Percentiles rank a stretch among this genome's conserved stretches.
These are phyloP conservation scores for Ptiloglossa arizonensis DNA, from an alignment of 1,140 invertebrate species.

Conservation along the genomic window DNA sequence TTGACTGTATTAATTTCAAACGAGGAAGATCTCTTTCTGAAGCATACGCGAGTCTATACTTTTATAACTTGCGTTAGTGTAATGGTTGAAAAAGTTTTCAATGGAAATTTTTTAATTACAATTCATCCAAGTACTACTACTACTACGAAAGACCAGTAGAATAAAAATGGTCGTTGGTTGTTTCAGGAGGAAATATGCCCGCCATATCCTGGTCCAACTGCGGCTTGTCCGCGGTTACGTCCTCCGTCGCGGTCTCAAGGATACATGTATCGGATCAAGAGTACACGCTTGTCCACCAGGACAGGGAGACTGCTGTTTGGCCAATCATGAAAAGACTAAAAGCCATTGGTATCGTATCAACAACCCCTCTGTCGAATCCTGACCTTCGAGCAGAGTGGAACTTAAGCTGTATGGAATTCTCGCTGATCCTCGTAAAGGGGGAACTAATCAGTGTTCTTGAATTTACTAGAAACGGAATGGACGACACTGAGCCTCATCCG, in stretches of 20 bases:
- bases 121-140: too few relatives aligned
- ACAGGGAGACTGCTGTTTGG: conserved; percentile 68
- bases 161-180: conserved; percentile 14
- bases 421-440: conserved; percentile 48
- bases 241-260: conserved; percentile 25
- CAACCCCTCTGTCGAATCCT: conserved; percentile 54
- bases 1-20: too few relatives aligned
- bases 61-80: too few relatives aligned
- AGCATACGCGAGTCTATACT: too few relatives aligned
- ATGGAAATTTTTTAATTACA: too few relatives aligned
- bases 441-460: conserved; percentile 59
- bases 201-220: conserved; percentile 55
- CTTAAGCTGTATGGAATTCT: conserved; percentile 65
- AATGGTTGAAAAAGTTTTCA: too few relatives aligned
- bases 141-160: too few relatives aligned
- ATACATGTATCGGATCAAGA: conserved; percentile 58
- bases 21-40: too few relatives aligned
- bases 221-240: conserved; percentile 31
- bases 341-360: conserved; percentile 68
- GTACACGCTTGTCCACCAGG: conserved; percentile 32
- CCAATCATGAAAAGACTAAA: conserved; percentile 70
- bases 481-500: conserved; percentile 15
- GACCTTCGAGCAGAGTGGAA: conserved; percentile 44
- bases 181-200: conserved; percentile 49
- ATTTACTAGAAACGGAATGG: conserved; percentile 32